Evolutionary conservation across 1,140 invertebrate genomes (phyloP).

Genomic region (Cotesia typhae): DNA sequence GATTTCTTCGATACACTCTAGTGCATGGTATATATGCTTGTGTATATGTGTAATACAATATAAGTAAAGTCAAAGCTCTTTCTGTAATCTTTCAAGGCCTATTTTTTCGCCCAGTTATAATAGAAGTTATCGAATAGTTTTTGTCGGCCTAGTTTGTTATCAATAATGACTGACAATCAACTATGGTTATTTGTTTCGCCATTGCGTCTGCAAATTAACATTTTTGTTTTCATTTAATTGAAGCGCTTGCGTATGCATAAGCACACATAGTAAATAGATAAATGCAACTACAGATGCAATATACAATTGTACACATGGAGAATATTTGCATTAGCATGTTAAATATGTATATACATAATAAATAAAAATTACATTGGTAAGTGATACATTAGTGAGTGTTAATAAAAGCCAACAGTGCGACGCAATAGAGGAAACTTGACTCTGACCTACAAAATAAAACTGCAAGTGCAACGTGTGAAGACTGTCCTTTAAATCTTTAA

Average conservation of each 20-base stretch:
- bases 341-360: background rate
- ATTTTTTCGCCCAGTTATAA: constrained; percentile 63
- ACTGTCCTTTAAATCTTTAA: constrained; percentile 13
- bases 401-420: constrained; percentile 49
- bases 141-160: constrained; percentile 64
- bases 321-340: constrained; percentile 6
- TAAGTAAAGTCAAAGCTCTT: constrained; percentile 30
- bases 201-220: constrained; percentile 15
- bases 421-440: constrained; percentile 57
- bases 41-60: background rate
- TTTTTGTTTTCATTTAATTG: background rate
- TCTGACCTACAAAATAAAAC: constrained; percentile 53
- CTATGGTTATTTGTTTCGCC: constrained; percentile 9
- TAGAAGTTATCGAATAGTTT: constrained; percentile 59
- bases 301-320: background rate
- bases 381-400: constrained; percentile 1
- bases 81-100: constrained; percentile 51
- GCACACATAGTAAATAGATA: no score
- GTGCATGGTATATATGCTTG: no score
- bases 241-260: no score
- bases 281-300: background rate
- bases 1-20: no score
- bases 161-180: constrained; percentile 37
- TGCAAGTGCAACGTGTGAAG: constrained; percentile 45
- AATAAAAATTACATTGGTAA: no score